These are phyloP conservation scores for Acipenser oxyrinchus DNA, from an alignment of 2,797 vertebrate species.

Conservation along the genomic window DNA sequence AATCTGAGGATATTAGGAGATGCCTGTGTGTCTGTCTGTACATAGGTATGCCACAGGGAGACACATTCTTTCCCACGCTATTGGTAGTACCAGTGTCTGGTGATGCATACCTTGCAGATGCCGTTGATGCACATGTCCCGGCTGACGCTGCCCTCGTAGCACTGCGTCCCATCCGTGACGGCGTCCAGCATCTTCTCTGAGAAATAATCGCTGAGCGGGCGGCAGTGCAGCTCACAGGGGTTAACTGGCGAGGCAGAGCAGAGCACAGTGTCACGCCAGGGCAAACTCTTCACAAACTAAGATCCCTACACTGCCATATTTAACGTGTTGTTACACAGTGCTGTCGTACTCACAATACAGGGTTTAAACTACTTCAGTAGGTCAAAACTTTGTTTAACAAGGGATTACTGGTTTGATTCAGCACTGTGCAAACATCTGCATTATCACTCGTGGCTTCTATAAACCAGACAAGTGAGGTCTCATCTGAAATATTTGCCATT, in stretches of 20 bases:
- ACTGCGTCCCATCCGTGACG: conserved; percentile 78
- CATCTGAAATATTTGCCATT: not conserved
- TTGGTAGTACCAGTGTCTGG: not conserved
- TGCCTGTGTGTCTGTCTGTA: too few species aligned
- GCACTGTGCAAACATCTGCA: not conserved
- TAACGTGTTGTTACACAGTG: too few species aligned
- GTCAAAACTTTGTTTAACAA: too few species aligned
- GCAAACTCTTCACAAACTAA: not conserved
- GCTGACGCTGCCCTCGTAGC: conserved; percentile 65
- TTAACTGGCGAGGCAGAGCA: conserved; percentile 53
- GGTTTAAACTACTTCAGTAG: too few species aligned
- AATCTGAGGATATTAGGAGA: too few species aligned
- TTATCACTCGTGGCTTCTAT: not conserved
- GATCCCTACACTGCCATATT: not conserved
- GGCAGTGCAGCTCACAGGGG: conserved; percentile 90
- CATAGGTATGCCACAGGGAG: too few species aligned
- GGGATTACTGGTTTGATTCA: not conserved
- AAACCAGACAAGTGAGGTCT: not conserved
- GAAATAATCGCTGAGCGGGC: conserved; percentile 68
- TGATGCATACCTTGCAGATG: conserved; percentile 80
- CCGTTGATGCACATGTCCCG: conserved; percentile 86
- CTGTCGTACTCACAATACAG: too few species aligned
- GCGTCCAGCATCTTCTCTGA: conserved; percentile 82
- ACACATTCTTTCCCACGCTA: too few species aligned
- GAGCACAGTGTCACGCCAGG: not conserved